Conservation (phyloP, 92 coral and sea anemone species). For the Bergia puertoricense region DNA sequence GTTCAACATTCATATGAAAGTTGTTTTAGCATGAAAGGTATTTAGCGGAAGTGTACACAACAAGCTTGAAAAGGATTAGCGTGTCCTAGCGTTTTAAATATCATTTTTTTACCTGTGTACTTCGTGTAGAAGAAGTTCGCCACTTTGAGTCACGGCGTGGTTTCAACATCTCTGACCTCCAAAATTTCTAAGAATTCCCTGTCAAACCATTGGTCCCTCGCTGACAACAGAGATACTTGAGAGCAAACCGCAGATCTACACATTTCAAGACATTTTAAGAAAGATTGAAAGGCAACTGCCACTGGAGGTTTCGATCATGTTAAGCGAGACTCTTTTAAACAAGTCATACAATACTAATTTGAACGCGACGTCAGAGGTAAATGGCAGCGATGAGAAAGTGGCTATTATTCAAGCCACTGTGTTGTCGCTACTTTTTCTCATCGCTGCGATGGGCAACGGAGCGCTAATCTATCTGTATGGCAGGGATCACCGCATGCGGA, state of each 20-base stretch:
- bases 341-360: background rate
- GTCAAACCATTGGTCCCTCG: background rate
- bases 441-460: conserved; percentile 69
- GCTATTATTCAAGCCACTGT: conserved; percentile 47
- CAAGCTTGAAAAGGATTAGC: background rate
- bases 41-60: background rate
- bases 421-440: conserved; percentile 52
- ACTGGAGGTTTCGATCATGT: background rate
- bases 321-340: conserved; percentile 15
- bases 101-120: background rate
- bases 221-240: background rate
- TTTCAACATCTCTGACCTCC: background rate
- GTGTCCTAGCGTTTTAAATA: background rate
- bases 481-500: conserved; percentile 74
- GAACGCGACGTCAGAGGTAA: conserved; percentile 2
- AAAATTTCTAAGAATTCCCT: background rate
- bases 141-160: background rate
- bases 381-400: background rate
- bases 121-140: background rate
- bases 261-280: background rate
- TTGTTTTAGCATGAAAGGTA: background rate
- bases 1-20: background rate
- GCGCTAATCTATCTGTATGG: conserved; percentile 61
- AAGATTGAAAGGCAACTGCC: too few species aligned
- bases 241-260: too few species aligned